Evolutionary conservation across 2,797 vertebrate genomes (phyloP).

Genomic region (Bradypodion pumilum): DNA sequence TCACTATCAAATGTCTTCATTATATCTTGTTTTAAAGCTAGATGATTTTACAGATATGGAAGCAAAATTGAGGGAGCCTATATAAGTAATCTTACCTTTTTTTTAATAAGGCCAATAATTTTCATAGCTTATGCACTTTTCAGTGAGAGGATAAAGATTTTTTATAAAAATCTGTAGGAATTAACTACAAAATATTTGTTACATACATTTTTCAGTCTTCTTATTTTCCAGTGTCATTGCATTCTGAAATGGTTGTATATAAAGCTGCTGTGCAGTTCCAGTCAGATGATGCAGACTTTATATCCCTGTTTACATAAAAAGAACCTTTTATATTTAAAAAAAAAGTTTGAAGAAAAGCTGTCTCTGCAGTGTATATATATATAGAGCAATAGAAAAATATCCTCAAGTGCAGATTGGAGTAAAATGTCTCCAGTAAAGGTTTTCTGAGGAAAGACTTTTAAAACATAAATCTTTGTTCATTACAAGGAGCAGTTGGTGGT

Average conservation of each 20-base stretch:
- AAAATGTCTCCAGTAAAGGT: neutral
- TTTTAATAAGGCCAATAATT: neutral
- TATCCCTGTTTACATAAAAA: neutral
- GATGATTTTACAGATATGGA: neutral
- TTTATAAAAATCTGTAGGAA: neutral
- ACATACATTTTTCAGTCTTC: neutral
- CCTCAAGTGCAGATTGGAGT: neutral
- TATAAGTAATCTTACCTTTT: neutral
- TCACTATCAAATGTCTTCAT: neutral
- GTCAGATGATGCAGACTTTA: neutral
- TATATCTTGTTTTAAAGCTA: neutral
- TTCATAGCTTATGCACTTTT: too few relatives aligned
- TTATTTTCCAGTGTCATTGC: neutral
- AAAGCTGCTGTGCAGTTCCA: neutral
- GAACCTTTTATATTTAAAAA: neutral
- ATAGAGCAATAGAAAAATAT: neutral
- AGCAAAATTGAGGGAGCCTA: neutral
- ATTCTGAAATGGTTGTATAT: neutral
- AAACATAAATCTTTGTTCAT: neutral
- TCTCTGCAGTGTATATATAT: neutral
- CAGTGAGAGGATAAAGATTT: too few relatives aligned
- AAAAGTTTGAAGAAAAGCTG: neutral
- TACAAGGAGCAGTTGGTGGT: neutral
- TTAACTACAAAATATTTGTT: neutral
- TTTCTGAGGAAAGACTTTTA: neutral